Evolutionary conservation across 2,113 vertebrate genomes (phyloP), one percentile per base, ranked within the genome.

Genomic region (Sinocyclocheilus rhinocerous): DNA sequence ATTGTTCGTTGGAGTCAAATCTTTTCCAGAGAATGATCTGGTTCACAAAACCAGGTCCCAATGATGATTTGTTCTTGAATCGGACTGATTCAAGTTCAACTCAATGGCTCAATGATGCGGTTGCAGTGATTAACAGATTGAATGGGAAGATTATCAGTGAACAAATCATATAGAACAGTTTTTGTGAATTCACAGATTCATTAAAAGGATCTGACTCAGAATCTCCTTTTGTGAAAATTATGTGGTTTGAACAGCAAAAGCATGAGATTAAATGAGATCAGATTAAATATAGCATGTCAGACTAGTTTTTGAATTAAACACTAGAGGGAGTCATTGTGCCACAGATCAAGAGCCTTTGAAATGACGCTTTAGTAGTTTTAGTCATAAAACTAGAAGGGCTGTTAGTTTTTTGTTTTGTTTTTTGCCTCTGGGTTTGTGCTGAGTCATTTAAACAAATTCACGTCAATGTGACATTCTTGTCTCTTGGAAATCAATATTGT

Each of bases 251-350:
- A 36, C 67, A 36, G 29, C 12, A 36, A 36, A 69, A 18, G 3
- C 22, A 61, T 10, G 57, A 67, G 48, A 33, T 33, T 33, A 33
- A 33, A 2, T 33, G 29, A 33, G 29, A 33, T 33, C 52, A 55
- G 52, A 55, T 18, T 16, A 48, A 33, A 1, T 9, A 18, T 18
- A 69, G 15, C 0, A 69, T 36, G 29, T 36, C 15, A 33, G 18
- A 2, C 65, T 33, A 83, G 3, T 86, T 1, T 52, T 36, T 0
- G 0, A 0, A 57, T 18, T 63, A 26, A 72, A 50, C 94, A 88
- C 87, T 7, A 88, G 93, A 90, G 88, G 88, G 89, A 4, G 89
- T 55, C 48, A 22, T 89, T 78, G 1, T 1, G 50, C 84, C 87
- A 70, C 73, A 4, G 16, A 70, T 36, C 67, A 70, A 24, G 61